Percentiles rank a stretch among this genome's conserved stretches.
These are phyloP conservation scores for Pan troglodytes DNA, from an alignment of 2,113 vertebrate species.

Conservation along the genomic window NHGRI_mPanTro3-v2.1_pri NC_086015.1:109736501-109737000, in stretches of 20 bases:
- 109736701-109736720: not conserved
- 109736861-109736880: not conserved
- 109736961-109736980: not conserved
- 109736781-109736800: not conserved
- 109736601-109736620: not conserved
- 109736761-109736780: not conserved
- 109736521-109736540: not conserved
- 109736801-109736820: not conserved
- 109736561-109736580: rapidly evolving
- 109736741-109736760: constrained; percentile 9
- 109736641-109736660: not conserved
- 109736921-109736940: not conserved
- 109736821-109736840: not conserved
- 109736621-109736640: not conserved
- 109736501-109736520: not conserved
- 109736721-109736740: not conserved
- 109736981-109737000: not conserved
- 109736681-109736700: not conserved
- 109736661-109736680: not conserved
- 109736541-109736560: not conserved
- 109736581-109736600: not conserved
- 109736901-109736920: not conserved
- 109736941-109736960: not conserved
- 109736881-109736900: not conserved
- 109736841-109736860: constrained; percentile 28